These are phyloP conservation scores for Lapara coniferarum DNA, from an alignment of 2,888 invertebrate genomes.

Conservation along the genomic window DNA sequence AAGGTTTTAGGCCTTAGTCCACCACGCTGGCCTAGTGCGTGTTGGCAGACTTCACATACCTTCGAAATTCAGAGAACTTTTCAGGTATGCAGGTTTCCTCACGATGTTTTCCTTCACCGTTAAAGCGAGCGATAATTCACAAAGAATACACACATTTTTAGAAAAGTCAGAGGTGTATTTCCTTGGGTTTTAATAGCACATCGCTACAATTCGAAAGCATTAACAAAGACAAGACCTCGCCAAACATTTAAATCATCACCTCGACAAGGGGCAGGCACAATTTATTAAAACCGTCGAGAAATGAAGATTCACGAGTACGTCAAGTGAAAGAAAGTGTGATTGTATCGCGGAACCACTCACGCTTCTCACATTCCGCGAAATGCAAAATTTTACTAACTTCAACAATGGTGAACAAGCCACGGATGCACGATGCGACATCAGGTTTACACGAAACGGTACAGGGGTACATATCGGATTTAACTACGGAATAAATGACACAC, in stretches of 20 bases:
- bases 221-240: neutral
- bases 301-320: conserved; percentile 46
- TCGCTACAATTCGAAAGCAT: neutral
- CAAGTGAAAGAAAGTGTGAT: conserved; percentile 56
- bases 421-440: conserved; percentile 17
- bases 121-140: too few species aligned
- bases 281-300: conserved; percentile 31
- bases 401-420: conserved; percentile 21
- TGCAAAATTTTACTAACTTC: conserved; percentile 35
- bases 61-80: too few species aligned
- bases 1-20: too few species aligned
- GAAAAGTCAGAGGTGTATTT: too few species aligned
- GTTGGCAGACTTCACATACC: too few species aligned
- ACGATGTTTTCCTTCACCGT: too few species aligned
- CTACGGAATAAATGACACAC: neutral
- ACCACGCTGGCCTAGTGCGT: too few species aligned
- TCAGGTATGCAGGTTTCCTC: too few species aligned
- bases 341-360: conserved; percentile 60
- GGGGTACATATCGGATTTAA: neutral
- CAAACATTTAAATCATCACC: neutral
- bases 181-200: too few species aligned
- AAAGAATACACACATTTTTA: too few species aligned
- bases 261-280: neutral
- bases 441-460: neutral
- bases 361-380: conserved; percentile 55